Percentiles rank a stretch among this genome's conserved stretches.
Conservation (phyloP, 2,797 vertebrate species). For the Momotus momota region DNA sequence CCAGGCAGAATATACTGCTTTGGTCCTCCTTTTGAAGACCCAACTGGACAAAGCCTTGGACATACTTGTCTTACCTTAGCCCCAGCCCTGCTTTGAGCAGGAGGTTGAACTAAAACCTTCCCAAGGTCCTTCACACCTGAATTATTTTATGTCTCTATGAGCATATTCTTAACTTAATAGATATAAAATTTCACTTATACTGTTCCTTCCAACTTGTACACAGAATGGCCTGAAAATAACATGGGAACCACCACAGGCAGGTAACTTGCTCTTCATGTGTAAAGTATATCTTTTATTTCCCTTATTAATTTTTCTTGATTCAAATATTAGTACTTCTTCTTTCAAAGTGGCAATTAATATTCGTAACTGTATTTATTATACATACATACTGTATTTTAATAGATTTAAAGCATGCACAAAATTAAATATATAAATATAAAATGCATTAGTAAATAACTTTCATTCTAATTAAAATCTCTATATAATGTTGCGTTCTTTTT, state of each 20-base stretch:
- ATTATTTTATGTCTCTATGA: not conserved
- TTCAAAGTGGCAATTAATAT: not conserved
- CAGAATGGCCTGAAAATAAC: not conserved
- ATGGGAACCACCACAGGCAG: not conserved
- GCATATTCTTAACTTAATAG: not conserved
- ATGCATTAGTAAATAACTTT: not conserved
- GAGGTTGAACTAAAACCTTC: not conserved
- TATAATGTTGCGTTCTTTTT: fast-evolving
- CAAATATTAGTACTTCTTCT: not conserved
- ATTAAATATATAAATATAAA: not conserved
- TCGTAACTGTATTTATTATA: not conserved
- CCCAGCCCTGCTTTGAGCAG: not conserved
- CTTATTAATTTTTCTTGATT: not conserved
- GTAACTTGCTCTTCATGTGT: not conserved
- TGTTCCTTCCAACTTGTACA: not conserved
- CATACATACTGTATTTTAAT: no score
- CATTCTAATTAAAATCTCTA: not conserved
- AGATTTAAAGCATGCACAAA: not conserved
- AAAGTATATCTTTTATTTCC: not conserved
- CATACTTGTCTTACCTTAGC: not conserved
- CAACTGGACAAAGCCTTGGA: not conserved
- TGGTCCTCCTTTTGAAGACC: not conserved
- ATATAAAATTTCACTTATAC: not conserved
- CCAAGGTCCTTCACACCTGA: not conserved
- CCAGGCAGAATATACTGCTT: not conserved